Conservation (phyloP, 1,140 invertebrate genomes). For the Tetraneura akinire region DNA sequence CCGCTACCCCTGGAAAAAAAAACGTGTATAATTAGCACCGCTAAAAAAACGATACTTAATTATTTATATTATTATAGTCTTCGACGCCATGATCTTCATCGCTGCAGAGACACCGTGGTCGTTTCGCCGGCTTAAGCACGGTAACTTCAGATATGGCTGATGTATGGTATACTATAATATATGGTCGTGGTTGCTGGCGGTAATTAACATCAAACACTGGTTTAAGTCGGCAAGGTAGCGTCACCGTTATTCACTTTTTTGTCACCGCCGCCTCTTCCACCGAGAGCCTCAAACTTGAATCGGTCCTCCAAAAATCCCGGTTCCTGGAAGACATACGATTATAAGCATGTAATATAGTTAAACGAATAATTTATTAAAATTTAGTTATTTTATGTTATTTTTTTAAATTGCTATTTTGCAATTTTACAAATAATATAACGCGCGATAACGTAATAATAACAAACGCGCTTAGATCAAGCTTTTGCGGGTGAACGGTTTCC, state of each 20-base stretch:
- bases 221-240: conserved; percentile 27
- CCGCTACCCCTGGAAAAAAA: background rate
- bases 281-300: background rate
- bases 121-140: too few relatives aligned
- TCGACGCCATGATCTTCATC: background rate
- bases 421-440: too few relatives aligned
- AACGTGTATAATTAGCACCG: background rate
- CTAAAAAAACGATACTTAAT: background rate
- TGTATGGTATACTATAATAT: background rate
- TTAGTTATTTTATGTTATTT: too few relatives aligned
- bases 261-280: background rate
- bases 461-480: too few relatives aligned
- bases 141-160: background rate
- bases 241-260: conserved; percentile 13
- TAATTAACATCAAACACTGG: too few relatives aligned
- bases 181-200: background rate
- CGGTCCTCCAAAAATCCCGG: conserved; percentile 35
- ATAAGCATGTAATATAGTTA: too few relatives aligned
- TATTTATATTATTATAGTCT: background rate
- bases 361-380: too few relatives aligned
- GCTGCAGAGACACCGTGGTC: background rate
- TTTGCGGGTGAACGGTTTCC: too few relatives aligned
- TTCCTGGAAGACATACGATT: conserved; percentile 7
- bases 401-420: too few relatives aligned
- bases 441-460: too few relatives aligned